Evolutionary conservation across 2,888 invertebrate species (phyloP), one percentile per base, ranked within the genome.

Genomic region (Napeogenes inachia): DNA sequence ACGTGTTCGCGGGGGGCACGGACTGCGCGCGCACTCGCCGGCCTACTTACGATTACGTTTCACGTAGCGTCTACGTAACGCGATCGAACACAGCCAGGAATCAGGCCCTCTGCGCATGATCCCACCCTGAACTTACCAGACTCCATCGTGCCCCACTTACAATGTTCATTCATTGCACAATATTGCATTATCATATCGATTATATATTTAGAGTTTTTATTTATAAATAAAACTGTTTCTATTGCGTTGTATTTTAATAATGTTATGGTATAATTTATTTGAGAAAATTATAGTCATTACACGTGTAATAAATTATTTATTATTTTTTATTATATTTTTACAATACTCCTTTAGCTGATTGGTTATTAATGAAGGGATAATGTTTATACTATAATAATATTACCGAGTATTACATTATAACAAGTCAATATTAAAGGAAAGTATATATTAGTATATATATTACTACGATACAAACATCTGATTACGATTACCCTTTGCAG

Each of bases 41-140:
- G 87, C 89, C 87, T 86, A 89, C 83, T 89, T 89, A 84, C 80
- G 76, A 77, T 85, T 87, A 87, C 84, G 91, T 82, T 71, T 83
- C 82, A 89, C 89, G 85, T 85, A 85, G 75, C 82, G 73, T 84
- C 89, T 79, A 89, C 90, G 79, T 89, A 86, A 82, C 75, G 75
- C 84, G 82, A 88, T 87, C 87, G 86, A 89, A 81, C 73, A 6
- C 50, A 10, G 71, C 70, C 70, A 66, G 70, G 68, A 64, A 66
- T 65, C 60, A 59, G 60, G 64, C 68, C 66, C 64, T 57, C 61
- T 59, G 78, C 84, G 82, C 84, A 78, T 65, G 79, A 78, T 77
- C 72, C 65, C 58, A 46, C 47, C 63, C 61, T 70, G 64, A 70
- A 73, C 75, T 71, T 73, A 73, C 73, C 75, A 75, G 77, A 76